phyloP scores from a whole-genome alignment of 2,888 invertebrate species.

The Proisotoma minuta region DNA sequence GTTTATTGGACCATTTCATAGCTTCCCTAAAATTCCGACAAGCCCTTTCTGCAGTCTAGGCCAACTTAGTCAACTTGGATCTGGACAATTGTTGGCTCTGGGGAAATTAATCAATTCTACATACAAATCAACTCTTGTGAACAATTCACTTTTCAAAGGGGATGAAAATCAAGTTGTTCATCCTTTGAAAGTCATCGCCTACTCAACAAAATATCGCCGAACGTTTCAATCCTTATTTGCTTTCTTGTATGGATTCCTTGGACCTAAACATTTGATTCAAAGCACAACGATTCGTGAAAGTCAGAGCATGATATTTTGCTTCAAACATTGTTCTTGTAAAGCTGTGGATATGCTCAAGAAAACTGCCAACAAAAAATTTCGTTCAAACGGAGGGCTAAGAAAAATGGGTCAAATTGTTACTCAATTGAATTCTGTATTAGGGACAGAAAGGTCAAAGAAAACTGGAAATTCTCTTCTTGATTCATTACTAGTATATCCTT shows the following conservation, averaged over 20 bases:
- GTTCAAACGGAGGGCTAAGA: not conserved
- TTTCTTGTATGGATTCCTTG: conserved; percentile 67
- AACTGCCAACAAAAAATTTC: conserved; percentile 38
- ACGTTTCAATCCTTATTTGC: conserved; percentile 88
- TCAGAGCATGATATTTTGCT: conserved; percentile 78
- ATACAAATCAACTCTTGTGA: conserved; percentile 52
- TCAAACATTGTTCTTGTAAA: conserved; percentile 76
- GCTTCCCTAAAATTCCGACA: conserved; percentile 48
- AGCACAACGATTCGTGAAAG: conserved; percentile 68
- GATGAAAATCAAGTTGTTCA: conserved; percentile 1
- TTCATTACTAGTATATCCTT: conserved; percentile 75
- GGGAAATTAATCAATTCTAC: conserved; percentile 64
- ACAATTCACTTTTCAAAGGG: conserved; percentile 22
- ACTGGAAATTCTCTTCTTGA: conserved; percentile 54
- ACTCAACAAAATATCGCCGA: conserved; percentile 60
- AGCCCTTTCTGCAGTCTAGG: conserved; percentile 2
- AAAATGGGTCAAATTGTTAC: conserved; percentile 35
- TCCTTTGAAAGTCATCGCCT: conserved; percentile 49
- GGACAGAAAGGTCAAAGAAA: conserved; percentile 41
- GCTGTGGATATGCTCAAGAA: conserved; percentile 60
- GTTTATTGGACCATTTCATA: conserved; percentile 74
- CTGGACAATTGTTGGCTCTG: conserved; percentile 73
- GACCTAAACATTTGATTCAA: conserved; percentile 59
- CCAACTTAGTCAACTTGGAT: conserved; percentile 74
- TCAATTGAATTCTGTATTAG: conserved; percentile 37